A percentile compares a stretch with the other conserved stretches of the same genome.
These are phyloP conservation scores for Drosophila lowei DNA, from an alignment of 1,140 invertebrate species.

Conservation along the genomic window DNA sequence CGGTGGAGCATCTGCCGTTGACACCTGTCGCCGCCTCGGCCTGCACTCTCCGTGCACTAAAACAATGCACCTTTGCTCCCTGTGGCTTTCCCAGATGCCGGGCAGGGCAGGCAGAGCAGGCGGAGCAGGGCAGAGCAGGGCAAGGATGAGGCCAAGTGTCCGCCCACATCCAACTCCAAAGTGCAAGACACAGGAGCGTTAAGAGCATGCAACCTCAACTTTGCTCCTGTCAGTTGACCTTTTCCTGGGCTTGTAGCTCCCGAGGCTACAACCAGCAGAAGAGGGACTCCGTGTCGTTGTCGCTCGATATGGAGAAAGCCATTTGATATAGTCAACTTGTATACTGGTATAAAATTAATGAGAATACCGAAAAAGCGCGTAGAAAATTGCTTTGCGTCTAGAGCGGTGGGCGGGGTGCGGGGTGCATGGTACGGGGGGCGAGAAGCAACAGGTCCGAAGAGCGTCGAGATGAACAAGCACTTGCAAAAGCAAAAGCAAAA, in stretches of 20 bases:
- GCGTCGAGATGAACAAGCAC: no score
- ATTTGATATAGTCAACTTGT: slow-evolving; percentile 50
- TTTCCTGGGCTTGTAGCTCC: slow-evolving; percentile 10
- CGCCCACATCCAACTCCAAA: slow-evolving; percentile 7
- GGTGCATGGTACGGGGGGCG: not conserved
- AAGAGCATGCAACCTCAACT: slow-evolving; percentile 26
- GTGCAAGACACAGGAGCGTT: slow-evolving; percentile 13
- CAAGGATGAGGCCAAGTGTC: no score
- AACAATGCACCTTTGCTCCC: slow-evolving; percentile 16
- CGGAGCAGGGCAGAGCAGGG: no score
- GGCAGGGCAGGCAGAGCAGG: no score
- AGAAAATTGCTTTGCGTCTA: slow-evolving; percentile 40
- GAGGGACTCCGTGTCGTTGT: slow-evolving; percentile 15
- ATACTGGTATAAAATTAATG: slow-evolving; percentile 29
- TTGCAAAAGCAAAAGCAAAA: no score
- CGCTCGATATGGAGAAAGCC: slow-evolving; percentile 18
- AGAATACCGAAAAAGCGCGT: slow-evolving; percentile 27
- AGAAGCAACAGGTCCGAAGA: slow-evolving; percentile 26
- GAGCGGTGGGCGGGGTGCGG: not conserved
- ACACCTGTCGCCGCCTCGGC: slow-evolving; percentile 22
- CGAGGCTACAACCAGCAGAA: not conserved
- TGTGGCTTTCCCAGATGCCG: no score
- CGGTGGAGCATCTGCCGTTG: slow-evolving; percentile 20
- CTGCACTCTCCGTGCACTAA: slow-evolving; percentile 8
- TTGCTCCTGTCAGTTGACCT: slow-evolving; percentile 33